A percentile compares a stretch with the other conserved stretches of the same genome.
phyloP scores from a whole-genome alignment of 2,797 vertebrate species.

The Pempheris klunzingeri region DNA sequence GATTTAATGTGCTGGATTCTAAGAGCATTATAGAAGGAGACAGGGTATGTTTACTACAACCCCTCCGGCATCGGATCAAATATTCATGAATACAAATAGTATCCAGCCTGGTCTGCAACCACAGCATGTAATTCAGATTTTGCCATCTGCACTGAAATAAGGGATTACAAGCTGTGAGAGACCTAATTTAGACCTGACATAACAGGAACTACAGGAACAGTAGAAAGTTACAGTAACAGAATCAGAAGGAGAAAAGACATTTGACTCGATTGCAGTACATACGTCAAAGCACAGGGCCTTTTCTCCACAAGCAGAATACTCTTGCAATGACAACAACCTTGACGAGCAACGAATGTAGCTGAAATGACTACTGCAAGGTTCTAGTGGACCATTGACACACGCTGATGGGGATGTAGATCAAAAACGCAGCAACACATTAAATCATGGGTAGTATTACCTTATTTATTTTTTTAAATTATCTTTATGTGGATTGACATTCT shows the following conservation, averaged over 20 bases:
- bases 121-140: conserved; percentile 74
- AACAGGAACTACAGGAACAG: conserved; percentile 42
- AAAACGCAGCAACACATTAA: neutral
- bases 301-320: neutral
- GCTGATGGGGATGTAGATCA: neutral
- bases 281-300: conserved; percentile 11
- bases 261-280: neutral
- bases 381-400: neutral
- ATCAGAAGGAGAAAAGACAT: neutral
- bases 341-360: neutral
- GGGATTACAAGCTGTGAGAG: conserved; percentile 62
- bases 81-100: conserved; percentile 85
- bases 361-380: neutral
- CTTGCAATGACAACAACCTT: conserved; percentile 19
- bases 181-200: conserved; percentile 61
- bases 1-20: conserved; percentile 65
- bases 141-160: conserved; percentile 73
- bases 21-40: conserved; percentile 72
- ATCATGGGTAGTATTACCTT: too few species aligned
- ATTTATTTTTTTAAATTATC: too few species aligned
- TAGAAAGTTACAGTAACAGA: conserved; percentile 39
- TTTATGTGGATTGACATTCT: neutral
- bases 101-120: conserved; percentile 68
- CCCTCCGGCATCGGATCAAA: conserved; percentile 81
- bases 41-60: conserved; percentile 76